phyloP scores from a whole-genome alignment of 2,888 invertebrate species.

The Esperia sulphurella region DNA sequence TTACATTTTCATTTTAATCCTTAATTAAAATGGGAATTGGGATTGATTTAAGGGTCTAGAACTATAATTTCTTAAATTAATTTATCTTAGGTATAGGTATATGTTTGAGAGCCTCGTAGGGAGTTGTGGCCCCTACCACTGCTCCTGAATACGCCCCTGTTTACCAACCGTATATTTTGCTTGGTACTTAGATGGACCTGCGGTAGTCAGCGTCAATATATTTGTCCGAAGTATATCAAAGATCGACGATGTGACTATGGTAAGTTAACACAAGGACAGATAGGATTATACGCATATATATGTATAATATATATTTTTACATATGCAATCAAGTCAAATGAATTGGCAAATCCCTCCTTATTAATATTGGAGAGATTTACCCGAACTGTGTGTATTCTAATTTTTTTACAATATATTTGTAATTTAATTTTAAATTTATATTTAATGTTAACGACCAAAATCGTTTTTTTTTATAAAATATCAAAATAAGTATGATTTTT shows the following conservation, averaged over 20 bases:
- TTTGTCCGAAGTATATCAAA: conserved; percentile 99
- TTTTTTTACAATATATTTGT: conserved; percentile 15
- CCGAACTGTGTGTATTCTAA: conserved; percentile 42
- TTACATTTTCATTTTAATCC: too few species aligned
- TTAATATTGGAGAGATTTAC: conserved; percentile 60
- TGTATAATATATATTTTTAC: conserved; percentile 52
- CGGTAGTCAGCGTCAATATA: conserved; percentile 98
- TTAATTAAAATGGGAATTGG: too few species aligned
- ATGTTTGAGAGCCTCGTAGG: too few species aligned
- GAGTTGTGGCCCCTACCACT: conserved; percentile 21
- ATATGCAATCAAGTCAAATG: conserved; percentile 73
- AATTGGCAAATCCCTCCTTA: conserved; percentile 70
- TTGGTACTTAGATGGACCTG: conserved; percentile 90
- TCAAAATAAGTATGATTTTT: too few species aligned
- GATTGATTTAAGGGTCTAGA: too few species aligned
- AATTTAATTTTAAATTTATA: conserved; percentile 18
- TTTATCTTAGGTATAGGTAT: too few species aligned
- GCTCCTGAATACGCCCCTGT: conserved; percentile 9
- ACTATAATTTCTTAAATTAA: too few species aligned
- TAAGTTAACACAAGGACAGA: conserved; percentile 82
- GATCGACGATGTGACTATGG: conserved; percentile 99
- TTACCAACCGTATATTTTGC: conserved; percentile 67
- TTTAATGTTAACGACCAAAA: conserved; percentile 78
- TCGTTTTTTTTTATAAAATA: too few species aligned
- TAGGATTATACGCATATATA: conserved; percentile 45